Conservation (phyloP, 1,140 invertebrate species). For the Drosophila biarmipes region DNA sequence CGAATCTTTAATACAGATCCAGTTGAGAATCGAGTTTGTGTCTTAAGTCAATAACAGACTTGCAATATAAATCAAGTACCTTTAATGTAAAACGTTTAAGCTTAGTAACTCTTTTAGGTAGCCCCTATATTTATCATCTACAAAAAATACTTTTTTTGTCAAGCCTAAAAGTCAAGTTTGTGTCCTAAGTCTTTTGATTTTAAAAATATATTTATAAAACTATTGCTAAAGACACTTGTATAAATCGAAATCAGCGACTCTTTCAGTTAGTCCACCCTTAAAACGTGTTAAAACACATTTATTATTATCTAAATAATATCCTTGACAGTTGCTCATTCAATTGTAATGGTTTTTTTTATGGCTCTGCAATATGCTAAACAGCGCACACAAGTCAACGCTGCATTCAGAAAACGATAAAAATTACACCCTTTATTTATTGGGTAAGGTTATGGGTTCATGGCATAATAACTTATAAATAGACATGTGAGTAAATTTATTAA, state of each 20-base stretch:
- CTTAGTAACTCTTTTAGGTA: no score
- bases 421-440: constrained; percentile 62
- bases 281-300: background rate
- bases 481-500: constrained; percentile 74
- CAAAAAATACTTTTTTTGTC: no score
- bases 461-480: constrained; percentile 74
- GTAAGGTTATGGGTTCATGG: constrained; percentile 54
- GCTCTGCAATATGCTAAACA: constrained; percentile 15
- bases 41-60: constrained; percentile 3
- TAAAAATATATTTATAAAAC: background rate
- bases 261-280: no score
- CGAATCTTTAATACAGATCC: constrained; percentile 15
- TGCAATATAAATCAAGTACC: background rate
- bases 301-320: background rate
- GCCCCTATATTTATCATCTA: background rate
- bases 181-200: constrained; percentile 27
- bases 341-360: constrained; percentile 21
- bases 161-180: constrained; percentile 10
- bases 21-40: constrained; percentile 6
- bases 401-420: constrained; percentile 15
- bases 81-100: background rate
- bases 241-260: no score
- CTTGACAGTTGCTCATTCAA: constrained; percentile 5
- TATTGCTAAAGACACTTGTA: no score
- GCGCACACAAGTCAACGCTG: constrained; percentile 6